Evolutionary conservation across 2,797 vertebrate species (phyloP).

Genomic region (Crenichthys baileyi): DNA sequence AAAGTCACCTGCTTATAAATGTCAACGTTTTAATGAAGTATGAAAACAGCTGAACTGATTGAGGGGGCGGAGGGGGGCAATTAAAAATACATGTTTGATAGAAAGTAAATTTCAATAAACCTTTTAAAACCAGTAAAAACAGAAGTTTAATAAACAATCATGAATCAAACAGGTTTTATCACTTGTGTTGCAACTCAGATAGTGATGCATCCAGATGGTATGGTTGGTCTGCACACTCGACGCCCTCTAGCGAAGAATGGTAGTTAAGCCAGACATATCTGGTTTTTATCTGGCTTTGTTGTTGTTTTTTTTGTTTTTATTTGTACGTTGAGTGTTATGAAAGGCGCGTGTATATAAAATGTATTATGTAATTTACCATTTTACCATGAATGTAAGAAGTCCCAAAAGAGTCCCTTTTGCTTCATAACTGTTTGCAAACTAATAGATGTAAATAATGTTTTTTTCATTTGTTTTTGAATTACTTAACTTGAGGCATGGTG

Average conservation of each 20-base stretch:
- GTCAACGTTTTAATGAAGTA: not conserved
- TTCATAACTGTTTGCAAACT: not conserved
- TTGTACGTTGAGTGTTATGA: no score
- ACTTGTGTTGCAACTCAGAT: not conserved
- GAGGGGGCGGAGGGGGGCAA: not conserved
- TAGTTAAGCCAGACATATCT: not conserved
- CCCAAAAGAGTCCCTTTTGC: not conserved
- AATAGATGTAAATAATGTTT: not conserved
- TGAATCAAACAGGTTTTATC: not conserved
- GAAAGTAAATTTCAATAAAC: not conserved
- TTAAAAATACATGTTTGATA: not conserved
- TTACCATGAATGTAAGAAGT: no score
- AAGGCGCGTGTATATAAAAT: no score
- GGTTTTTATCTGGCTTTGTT: no score
- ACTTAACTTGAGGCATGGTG: not conserved
- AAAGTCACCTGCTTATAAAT: not conserved
- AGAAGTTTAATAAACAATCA: not conserved
- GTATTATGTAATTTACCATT: no score
- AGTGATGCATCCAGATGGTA: not conserved
- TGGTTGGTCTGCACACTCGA: not conserved
- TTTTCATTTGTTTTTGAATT: not conserved
- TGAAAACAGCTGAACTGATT: not conserved
- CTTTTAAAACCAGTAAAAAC: not conserved
- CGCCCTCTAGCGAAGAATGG: slow-evolving; percentile 39
- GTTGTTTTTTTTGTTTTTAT: no score